phyloP scores from a whole-genome alignment of 2,797 vertebrate species.

The Bovichtus variegatus region DNA sequence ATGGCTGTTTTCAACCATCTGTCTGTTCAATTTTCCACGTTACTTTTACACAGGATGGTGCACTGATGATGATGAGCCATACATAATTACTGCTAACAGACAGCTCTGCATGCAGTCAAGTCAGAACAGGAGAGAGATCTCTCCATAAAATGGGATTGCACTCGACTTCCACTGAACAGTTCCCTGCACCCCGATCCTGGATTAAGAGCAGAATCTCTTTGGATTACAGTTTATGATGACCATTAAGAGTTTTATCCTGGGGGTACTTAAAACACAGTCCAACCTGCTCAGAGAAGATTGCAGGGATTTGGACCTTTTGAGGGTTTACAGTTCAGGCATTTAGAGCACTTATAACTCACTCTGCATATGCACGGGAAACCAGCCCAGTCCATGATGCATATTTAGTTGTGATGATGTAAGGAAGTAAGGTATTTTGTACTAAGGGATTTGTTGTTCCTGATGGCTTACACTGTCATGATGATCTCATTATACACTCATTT shows the following conservation, averaged over 20 bases:
- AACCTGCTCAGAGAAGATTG: conserved; percentile 76
- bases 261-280: conserved; percentile 79
- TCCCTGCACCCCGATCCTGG: conserved; percentile 71
- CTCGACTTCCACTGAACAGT: conserved; percentile 64
- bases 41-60: conserved; percentile 41
- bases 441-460: conserved; percentile 71
- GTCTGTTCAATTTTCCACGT: conserved; percentile 48
- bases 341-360: conserved; percentile 78
- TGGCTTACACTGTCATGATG: conserved; percentile 74
- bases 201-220: conserved; percentile 77
- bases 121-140: conserved; percentile 47
- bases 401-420: conserved; percentile 63
- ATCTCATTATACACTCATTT: conserved; percentile 80
- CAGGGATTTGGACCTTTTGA: conserved; percentile 80
- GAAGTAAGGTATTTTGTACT: conserved; percentile 66
- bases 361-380: conserved; percentile 47
- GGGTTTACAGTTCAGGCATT: conserved; percentile 77
- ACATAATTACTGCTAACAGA: conserved; percentile 63
- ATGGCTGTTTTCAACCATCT: conserved; percentile 51
- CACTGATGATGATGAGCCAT: conserved; percentile 46
- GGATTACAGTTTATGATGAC: conserved; percentile 83
- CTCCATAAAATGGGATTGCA: conserved; percentile 71
- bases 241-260: conserved; percentile 81
- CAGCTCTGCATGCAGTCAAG: conserved; percentile 32
- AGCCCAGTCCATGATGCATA: conserved; percentile 31